These are phyloP conservation scores for Lithophane ornitopus DNA, from an alignment of 2,888 invertebrate genomes.

Conservation along the genomic window DNA sequence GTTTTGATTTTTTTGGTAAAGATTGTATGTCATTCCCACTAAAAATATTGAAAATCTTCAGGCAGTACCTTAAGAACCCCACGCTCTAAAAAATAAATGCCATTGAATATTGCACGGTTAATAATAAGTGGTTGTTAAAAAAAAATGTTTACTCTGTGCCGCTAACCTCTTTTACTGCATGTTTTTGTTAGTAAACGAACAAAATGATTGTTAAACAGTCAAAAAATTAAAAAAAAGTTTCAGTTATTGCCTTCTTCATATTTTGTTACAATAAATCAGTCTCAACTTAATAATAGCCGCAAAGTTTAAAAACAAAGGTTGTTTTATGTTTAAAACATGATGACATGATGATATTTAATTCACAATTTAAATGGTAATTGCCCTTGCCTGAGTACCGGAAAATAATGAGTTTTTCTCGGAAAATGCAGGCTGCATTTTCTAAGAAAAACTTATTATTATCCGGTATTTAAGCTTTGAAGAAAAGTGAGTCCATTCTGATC, in stretches of 20 bases:
- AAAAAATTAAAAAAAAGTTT: not conserved
- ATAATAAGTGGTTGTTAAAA: not conserved
- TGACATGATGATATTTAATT: not conserved
- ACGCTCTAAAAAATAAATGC: not conserved
- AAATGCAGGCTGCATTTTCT: too few species aligned
- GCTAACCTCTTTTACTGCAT: too few species aligned
- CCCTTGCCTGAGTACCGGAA: not conserved
- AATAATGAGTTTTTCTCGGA: not conserved
- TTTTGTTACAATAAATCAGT: not conserved
- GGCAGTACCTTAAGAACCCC: too few species aligned
- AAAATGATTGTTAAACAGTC: not conserved
- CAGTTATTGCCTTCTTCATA: not conserved
- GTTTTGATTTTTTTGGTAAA: constrained; percentile 40
- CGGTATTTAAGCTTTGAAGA: constrained; percentile 3
- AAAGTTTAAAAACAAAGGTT: not conserved
- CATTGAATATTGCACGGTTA: not conserved
- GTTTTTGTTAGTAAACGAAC: constrained; percentile 5
- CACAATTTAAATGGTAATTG: not conserved
- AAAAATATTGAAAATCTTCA: not conserved
- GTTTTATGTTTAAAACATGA: not conserved
- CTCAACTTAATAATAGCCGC: not conserved
- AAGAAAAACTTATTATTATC: too few species aligned
- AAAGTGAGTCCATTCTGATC: constrained; percentile 20
- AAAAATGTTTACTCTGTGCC: constrained; percentile 17
- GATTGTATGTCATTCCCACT: not conserved